These are phyloP conservation scores for Nasonovia ribisnigri DNA, from an alignment of 2,888 invertebrate species.

Conservation along the genomic window DNA sequence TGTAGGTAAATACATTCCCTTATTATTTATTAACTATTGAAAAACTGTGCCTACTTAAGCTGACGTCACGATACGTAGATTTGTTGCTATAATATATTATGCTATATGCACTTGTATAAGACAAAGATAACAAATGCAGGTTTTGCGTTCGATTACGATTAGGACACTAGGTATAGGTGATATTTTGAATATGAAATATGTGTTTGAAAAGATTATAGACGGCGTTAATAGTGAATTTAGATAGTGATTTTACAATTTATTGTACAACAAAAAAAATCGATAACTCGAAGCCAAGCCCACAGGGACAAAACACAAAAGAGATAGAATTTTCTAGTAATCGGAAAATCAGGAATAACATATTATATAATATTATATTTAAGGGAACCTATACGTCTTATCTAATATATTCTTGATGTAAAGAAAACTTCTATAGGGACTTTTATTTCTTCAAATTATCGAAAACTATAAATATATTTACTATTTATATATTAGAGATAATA, in stretches of 20 bases:
- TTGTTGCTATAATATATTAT: neutral
- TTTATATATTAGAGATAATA: neutral
- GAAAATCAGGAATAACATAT: neutral
- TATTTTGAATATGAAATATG: slow-evolving; percentile 13
- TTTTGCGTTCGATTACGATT: neutral
- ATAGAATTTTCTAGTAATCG: neutral
- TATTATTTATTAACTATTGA: neutral
- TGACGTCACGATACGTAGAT: neutral
- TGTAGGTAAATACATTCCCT: neutral
- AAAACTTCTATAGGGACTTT: neutral
- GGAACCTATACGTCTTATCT: neutral
- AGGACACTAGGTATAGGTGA: neutral
- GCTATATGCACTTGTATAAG: neutral
- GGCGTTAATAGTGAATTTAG: neutral
- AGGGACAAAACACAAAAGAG: neutral
- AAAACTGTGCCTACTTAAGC: neutral
- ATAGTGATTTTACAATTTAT: neutral
- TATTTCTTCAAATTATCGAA: neutral
- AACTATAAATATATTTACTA: neutral
- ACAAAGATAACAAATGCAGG: neutral
- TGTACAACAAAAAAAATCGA: neutral
- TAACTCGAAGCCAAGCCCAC: neutral
- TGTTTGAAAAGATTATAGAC: neutral
- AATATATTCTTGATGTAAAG: neutral
- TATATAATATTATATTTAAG: slow-evolving; percentile 9